Evolutionary conservation across 1,140 invertebrate genomes (phyloP).

Genomic region (Ceratosolen fusciceps): DNA sequence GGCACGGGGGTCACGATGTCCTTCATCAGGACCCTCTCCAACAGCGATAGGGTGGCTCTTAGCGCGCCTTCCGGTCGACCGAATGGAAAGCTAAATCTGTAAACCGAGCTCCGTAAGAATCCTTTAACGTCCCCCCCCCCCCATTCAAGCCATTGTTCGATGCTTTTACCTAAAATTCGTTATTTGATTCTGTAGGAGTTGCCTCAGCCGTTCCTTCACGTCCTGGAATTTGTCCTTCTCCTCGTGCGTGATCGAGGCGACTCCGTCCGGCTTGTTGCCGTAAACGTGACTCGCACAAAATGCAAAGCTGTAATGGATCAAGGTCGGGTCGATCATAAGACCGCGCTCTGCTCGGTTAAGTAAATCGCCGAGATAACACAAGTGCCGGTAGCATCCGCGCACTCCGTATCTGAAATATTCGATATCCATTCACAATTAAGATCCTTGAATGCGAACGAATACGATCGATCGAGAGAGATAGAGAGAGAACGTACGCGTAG

Average conservation of each 20-base stretch:
- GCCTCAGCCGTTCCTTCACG: conserved; percentile 94
- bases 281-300: conserved; percentile 99
- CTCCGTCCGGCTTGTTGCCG: conserved; percentile 95
- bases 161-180: conserved; percentile 92
- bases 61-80: conserved; percentile 97
- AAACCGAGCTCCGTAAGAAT: neutral
- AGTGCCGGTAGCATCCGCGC: conserved; percentile 94
- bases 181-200: conserved; percentile 97
- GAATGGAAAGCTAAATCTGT: conserved; percentile 97
- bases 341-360: conserved; percentile 96
- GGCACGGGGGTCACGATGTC: conserved; percentile 98
- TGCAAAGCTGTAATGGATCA: conserved; percentile 99
- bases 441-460: too few relatives aligned
- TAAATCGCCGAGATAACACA: conserved; percentile 96
- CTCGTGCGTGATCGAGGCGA: conserved; percentile 96
- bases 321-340: conserved; percentile 96
- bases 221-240: conserved; percentile 99
- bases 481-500: neutral
- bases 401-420: conserved; percentile 88
- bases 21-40: conserved; percentile 99
- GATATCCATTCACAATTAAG: too few relatives aligned
- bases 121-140: neutral
- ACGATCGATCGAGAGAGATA: neutral
- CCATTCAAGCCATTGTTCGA: neutral
- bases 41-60: conserved; percentile 94